Base-by-base conservation (phyloP, 64 coral and sea anemone genomes). In the Stylophora pistillata region DNA sequence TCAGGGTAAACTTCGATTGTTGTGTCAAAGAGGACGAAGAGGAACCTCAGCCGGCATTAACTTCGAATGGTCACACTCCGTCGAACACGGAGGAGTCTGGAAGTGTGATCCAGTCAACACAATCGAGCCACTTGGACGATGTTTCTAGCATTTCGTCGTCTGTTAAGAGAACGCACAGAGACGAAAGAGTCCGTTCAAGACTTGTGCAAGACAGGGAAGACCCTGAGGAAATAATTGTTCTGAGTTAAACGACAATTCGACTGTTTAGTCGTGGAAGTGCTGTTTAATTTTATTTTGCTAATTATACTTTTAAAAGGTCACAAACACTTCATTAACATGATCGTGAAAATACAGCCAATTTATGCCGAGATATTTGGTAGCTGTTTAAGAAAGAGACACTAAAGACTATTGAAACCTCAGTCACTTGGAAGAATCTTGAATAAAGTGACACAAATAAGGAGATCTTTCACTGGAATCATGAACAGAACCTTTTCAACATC, bases 181-280 rank as follows among this genome's bases (percentile, higher is more conserved):
- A 84, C 14, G 80, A 84, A 70, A 64, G 32, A 53, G 9, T 37
- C 3, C 30, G 80, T 53, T 69, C 80, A 5, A 84, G 80, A 41
- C 61, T 84, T 53, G 47, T 84, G 34, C 61, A 84, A 18, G 80
- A 84, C 33, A 52, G 57, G 47, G 20, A 82, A 20, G 78, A 70
- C 37, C 61, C 80, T 25, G 80, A 84, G 9, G 80, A 84, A 70
- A 84, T 84, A 66, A 70, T 84, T 7, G 80, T 84, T n/a, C n/a
- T 84, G 33, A 84, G 58, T 34, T 84, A 34, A 78, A 82, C 10
- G 7, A 66, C 12, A 25, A n/a, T 4, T 10, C 37, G 37, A 1
- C 3, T 47, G 37, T 47, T 47, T 47, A 28, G 20, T 68, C 61
- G 0, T 64, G 34, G 18, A 9, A 23, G 18, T 34, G 55, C 23